Percentiles rank a stretch among this genome's conserved stretches.
These are phyloP conservation scores for Falco biarmicus DNA, from an alignment of 2,797 vertebrate genomes.

Conservation along the genomic window DNA sequence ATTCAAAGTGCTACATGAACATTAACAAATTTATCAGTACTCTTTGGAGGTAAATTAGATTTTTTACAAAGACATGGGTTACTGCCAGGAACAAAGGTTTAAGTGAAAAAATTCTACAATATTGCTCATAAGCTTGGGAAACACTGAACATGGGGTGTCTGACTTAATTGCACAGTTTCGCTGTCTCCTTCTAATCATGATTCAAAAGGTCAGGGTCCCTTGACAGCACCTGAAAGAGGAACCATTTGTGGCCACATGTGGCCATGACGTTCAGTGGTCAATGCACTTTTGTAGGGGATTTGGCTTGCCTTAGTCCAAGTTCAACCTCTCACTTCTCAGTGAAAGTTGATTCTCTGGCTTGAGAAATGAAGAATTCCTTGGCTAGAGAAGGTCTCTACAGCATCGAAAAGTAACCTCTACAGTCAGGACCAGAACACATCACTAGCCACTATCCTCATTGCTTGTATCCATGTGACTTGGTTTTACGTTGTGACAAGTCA, in stretches of 20 bases:
- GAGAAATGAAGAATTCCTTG: neutral
- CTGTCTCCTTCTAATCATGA: neutral
- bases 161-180: neutral
- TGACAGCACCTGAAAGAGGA: neutral
- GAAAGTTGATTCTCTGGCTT: neutral
- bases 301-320: neutral
- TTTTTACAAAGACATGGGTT: neutral
- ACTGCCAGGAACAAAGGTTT: neutral
- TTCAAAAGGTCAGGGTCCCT: neutral
- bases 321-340: neutral
- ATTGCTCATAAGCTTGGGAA: neutral
- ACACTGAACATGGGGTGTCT: neutral
- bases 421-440: neutral
- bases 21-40: constrained; percentile 13
- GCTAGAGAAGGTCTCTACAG: neutral
- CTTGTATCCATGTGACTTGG: neutral
- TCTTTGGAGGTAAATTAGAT: neutral
- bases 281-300: neutral
- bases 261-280: neutral
- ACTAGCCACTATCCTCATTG: neutral
- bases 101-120: neutral
- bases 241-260: neutral
- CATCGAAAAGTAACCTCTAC: neutral
- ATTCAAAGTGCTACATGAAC: constrained; percentile 29
- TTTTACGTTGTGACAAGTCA: neutral